Evolutionary conservation across 2,888 invertebrate species (phyloP).

Genomic region (Lycaena phlaeas): DNA sequence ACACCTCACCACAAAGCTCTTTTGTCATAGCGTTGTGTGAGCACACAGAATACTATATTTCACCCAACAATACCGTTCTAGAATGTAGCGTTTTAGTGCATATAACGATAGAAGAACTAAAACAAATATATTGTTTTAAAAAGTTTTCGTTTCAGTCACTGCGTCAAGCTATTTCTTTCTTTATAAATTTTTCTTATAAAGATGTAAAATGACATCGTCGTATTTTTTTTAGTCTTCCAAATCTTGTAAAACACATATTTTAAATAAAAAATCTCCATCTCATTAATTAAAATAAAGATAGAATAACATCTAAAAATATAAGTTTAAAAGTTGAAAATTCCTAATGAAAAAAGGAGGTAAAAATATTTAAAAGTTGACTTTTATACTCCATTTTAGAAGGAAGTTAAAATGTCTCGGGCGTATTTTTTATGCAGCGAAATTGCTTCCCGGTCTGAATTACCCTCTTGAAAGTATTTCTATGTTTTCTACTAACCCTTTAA

Average conservation of each 20-base stretch:
- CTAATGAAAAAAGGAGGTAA: background rate
- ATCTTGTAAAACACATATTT: too few relatives aligned
- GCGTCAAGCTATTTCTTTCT: too few relatives aligned
- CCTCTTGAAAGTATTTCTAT: constrained; percentile 15
- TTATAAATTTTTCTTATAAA: too few relatives aligned
- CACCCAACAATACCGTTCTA: background rate
- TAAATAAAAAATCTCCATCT: too few relatives aligned
- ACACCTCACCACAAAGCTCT: background rate
- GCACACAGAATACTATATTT: background rate
- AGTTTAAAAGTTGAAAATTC: background rate
- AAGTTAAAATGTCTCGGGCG: constrained; percentile 7
- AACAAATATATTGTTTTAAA: too few relatives aligned
- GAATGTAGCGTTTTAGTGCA: too few relatives aligned
- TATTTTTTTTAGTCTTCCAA: too few relatives aligned
- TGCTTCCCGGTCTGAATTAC: constrained; percentile 11
- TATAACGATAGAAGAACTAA: too few relatives aligned
- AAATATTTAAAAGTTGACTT: constrained; percentile 5
- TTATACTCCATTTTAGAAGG: background rate
- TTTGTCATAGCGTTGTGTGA: background rate
- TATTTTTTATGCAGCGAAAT: constrained; percentile 14
- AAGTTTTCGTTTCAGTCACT: too few relatives aligned
- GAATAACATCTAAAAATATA: background rate
- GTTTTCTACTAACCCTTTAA: constrained; percentile 15
- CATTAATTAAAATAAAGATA: too few relatives aligned
- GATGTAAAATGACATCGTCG: too few relatives aligned